Conservation (phyloP, 30 jellyfish, hydroid and myxozoan species). For the Sanderia malayensis region DNA sequence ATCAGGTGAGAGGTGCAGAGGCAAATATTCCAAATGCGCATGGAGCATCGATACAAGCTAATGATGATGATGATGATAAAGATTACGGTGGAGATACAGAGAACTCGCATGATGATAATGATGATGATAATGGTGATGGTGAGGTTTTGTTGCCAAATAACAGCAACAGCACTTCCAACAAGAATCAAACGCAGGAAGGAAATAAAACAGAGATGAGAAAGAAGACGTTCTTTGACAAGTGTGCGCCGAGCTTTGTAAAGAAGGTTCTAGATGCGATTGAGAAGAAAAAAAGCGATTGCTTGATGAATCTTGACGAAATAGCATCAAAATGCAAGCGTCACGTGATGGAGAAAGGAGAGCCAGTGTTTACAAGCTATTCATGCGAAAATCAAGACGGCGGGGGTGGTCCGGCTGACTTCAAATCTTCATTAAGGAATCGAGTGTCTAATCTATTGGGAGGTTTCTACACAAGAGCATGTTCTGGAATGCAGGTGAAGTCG, state of each 20-base stretch:
- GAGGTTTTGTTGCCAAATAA: background rate
- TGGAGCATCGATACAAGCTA: too few species aligned
- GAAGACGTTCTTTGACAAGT: conserved; percentile 1
- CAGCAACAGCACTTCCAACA: background rate
- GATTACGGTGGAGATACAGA: background rate
- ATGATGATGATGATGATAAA: background rate
- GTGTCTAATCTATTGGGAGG: conserved; percentile 55
- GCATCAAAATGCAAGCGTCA: conserved; percentile 26
- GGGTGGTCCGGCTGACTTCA: background rate
- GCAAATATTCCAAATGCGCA: too few species aligned
- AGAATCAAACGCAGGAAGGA: background rate
- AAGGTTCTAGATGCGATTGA: conserved; percentile 44
- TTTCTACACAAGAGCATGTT: conserved; percentile 39
- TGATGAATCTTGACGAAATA: conserved; percentile 1
- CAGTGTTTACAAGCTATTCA: conserved; percentile 46
- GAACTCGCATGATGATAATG: background rate
- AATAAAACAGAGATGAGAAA: background rate
- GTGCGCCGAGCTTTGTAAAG: conserved; percentile 49
- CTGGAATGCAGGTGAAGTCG: conserved; percentile 29
- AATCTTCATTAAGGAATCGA: conserved; percentile 6
- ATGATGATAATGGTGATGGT: background rate
- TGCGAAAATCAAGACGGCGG: conserved; percentile 61
- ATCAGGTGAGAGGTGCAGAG: background rate
- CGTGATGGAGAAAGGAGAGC: conserved; percentile 18
- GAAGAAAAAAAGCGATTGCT: conserved; percentile 36